Evolutionary conservation across 2,113 vertebrate species (phyloP).

Genomic region (Brachyhypopomus gauderio): DNA sequence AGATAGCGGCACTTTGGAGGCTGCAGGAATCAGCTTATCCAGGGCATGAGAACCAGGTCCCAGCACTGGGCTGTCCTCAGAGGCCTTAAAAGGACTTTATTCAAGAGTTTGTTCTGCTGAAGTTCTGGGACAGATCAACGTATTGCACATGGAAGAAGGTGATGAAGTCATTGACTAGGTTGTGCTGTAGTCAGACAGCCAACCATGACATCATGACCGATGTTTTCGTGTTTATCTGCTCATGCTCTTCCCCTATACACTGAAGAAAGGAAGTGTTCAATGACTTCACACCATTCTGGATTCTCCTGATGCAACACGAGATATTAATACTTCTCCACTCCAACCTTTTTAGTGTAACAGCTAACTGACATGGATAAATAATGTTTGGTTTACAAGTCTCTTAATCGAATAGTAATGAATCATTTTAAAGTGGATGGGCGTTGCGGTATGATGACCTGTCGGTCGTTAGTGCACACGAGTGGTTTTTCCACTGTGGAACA

Average conservation of each 20-base stretch:
- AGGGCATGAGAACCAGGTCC: neutral
- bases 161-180: conserved; percentile 32
- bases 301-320: neutral
- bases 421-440: too few relatives aligned
- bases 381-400: conserved; percentile 4
- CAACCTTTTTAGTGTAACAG: neutral
- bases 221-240: conserved; percentile 46
- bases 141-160: conserved; percentile 26
- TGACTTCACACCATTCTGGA: neutral
- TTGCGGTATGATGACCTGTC: neutral
- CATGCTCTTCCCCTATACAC: conserved; percentile 34
- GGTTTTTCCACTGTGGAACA: neutral
- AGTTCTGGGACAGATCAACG: conserved; percentile 5
- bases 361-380: neutral
- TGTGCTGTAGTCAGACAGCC: conserved; percentile 49
- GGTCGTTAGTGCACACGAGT: neutral
- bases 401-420: neutral
- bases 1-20: neutral
- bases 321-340: neutral
- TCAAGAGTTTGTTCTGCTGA: conserved; percentile 14
- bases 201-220: conserved; percentile 51
- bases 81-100: neutral
- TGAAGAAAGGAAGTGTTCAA: conserved; percentile 7
- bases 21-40: neutral
- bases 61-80: neutral